Percentiles rank a stretch among this genome's conserved stretches.
These are phyloP conservation scores for Drosophila parthenogenetica DNA, from an alignment of 2,888 invertebrate genomes.

Conservation along the genomic window DNA sequence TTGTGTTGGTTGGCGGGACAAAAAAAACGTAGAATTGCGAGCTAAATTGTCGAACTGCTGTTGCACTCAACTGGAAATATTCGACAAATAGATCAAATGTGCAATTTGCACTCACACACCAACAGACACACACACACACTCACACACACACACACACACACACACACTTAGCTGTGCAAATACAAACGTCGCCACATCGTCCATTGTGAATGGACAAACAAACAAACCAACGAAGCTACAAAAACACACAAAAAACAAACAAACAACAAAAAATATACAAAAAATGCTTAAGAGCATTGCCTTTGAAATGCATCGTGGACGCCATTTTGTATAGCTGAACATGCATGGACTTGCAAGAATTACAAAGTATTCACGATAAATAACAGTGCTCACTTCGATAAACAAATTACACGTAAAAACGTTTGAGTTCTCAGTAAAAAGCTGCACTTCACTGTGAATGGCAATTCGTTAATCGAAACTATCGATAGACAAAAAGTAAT, in stretches of 20 bases:
- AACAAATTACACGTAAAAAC: not conserved
- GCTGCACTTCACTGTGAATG: no score
- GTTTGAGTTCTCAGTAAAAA: no score
- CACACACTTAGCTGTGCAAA: slow-evolving; percentile 7
- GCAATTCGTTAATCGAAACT: not conserved
- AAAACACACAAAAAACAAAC: not conserved
- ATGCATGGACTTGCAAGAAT: slow-evolving; percentile 2
- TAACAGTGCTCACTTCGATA: no score
- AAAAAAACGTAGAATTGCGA: slow-evolving; percentile 29
- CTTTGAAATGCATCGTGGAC: slow-evolving; percentile 7
- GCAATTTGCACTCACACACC: slow-evolving; percentile 43
- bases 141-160: slow-evolving; percentile 11
- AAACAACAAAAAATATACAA: not conserved
- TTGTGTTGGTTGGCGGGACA: slow-evolving; percentile 25
- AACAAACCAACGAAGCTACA: not conserved
- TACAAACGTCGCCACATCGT: slow-evolving; percentile 21
- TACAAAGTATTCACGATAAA: not conserved
- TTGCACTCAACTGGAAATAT: slow-evolving; percentile 65
- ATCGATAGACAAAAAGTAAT: not conserved
- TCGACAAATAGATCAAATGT: slow-evolving; percentile 67
- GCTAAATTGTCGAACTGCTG: slow-evolving; percentile 58
- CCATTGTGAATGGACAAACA: slow-evolving; percentile 27
- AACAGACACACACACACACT: slow-evolving; percentile 6
- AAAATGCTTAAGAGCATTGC: not conserved
- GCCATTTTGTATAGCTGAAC: slow-evolving; percentile 24